Evolutionary conservation across 2,888 invertebrate species (phyloP).

Genomic region (Scaptomyza reducta): DNA sequence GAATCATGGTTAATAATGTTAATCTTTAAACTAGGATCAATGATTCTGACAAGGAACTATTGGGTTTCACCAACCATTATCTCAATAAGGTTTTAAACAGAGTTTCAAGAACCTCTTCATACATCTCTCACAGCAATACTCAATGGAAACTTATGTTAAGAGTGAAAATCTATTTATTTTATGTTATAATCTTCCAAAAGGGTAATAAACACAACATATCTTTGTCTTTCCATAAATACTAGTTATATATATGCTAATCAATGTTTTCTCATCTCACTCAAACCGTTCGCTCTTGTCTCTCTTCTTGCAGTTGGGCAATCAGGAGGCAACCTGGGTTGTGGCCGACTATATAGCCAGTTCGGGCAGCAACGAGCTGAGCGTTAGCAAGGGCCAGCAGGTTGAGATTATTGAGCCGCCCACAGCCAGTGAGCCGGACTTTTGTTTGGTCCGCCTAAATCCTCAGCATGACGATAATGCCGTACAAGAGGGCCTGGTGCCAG

Average conservation of each 20-base stretch:
- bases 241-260: constrained; percentile 19
- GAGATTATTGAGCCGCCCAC: constrained; percentile 92
- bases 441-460: constrained; percentile 88
- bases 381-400: constrained; percentile 96
- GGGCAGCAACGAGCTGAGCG: constrained; percentile 91
- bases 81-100: no score
- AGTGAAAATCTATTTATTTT: no score
- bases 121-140: no score
- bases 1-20: no score
- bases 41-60: no score
- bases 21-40: no score
- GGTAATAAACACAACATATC: neutral
- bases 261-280: constrained; percentile 14
- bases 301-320: constrained; percentile 88
- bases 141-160: no score
- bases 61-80: no score
- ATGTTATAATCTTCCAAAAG: neutral
- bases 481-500: constrained; percentile 92
- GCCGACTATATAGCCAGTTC: constrained; percentile 92
- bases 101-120: no score
- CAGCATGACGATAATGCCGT: constrained; percentile 85
- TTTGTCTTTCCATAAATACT: neutral
- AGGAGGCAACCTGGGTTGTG: constrained; percentile 96
- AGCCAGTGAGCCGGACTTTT: constrained; percentile 88
- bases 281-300: constrained; percentile 6